These are phyloP conservation scores for Zoanthus gigantus DNA, from an alignment of 92 coral and sea anemone genomes.

Conservation along the genomic window DNA sequence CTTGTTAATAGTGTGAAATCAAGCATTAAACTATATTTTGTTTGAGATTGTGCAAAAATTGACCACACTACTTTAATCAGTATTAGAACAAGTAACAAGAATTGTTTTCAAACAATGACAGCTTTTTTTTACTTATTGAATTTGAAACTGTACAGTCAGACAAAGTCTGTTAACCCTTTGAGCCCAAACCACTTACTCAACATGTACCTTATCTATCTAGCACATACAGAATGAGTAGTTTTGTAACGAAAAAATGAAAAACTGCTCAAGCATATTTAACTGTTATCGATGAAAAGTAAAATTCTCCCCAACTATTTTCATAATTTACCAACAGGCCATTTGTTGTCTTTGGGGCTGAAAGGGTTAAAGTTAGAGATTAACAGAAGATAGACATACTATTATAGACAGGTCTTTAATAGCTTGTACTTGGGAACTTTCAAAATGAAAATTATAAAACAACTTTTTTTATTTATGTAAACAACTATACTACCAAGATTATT, in stretches of 20 bases:
- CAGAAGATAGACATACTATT: conserved; percentile 16
- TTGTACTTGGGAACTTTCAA: conserved; percentile 29
- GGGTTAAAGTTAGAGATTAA: conserved; percentile 11
- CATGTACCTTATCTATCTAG: conserved; percentile 5
- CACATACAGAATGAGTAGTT: conserved; percentile 9
- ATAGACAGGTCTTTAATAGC: conserved; percentile 26
- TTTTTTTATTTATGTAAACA: conserved; percentile 14
- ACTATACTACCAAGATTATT: conserved; percentile 13
- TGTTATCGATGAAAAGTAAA: conserved; percentile 25
- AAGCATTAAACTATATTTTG: conserved; percentile 10
- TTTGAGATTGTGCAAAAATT: not conserved
- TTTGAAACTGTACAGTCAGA: conserved; percentile 12
- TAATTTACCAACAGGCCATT: conserved; percentile 25
- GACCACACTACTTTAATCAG: conserved; percentile 13
- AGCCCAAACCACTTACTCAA: conserved; percentile 1
- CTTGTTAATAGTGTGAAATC: conserved; percentile 15
- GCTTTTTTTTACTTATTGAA: conserved; percentile 20
- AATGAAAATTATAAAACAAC: conserved; percentile 20
- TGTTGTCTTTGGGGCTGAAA: conserved; percentile 1
- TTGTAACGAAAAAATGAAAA: conserved; percentile 19
- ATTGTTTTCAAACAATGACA: conserved; percentile 13
- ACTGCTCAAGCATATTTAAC: conserved; percentile 20
- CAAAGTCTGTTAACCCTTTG: conserved; percentile 3
- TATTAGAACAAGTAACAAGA: conserved; percentile 24
- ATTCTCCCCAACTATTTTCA: conserved; percentile 20